Conservation (phyloP, 2,113 vertebrate species). For the Sapayoa aenigma region DNA sequence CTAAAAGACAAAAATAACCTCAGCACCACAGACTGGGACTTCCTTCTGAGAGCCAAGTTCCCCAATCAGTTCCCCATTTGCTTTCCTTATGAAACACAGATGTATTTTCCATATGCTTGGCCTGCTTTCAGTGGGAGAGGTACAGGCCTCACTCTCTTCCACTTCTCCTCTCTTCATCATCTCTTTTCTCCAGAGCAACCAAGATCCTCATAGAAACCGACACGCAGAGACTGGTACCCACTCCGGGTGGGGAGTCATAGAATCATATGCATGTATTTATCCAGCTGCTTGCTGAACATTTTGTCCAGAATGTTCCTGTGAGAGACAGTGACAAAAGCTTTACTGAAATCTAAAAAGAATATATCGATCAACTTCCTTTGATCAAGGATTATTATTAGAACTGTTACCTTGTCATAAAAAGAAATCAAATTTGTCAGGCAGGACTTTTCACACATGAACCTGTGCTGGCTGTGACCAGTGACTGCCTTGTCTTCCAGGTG, state of each 20-base stretch:
- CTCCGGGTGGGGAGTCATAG: background rate
- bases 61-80: background rate
- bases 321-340: background rate
- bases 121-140: background rate
- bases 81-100: background rate
- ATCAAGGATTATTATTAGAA: background rate
- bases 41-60: background rate
- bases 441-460: background rate
- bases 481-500: background rate
- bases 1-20: constrained; percentile 28
- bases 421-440: background rate
- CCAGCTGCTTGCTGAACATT: background rate
- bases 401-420: background rate
- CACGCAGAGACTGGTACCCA: background rate
- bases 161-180: background rate
- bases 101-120: background rate
- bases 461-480: background rate
- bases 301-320: background rate
- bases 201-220: background rate
- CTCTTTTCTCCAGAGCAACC: background rate
- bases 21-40: background rate
- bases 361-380: background rate
- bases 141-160: background rate
- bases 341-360: background rate
- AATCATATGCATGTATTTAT: background rate